These are phyloP conservation scores for Macrosiphum euphorbiae DNA, from an alignment of 2,888 invertebrate species.

Conservation along the genomic window DNA sequence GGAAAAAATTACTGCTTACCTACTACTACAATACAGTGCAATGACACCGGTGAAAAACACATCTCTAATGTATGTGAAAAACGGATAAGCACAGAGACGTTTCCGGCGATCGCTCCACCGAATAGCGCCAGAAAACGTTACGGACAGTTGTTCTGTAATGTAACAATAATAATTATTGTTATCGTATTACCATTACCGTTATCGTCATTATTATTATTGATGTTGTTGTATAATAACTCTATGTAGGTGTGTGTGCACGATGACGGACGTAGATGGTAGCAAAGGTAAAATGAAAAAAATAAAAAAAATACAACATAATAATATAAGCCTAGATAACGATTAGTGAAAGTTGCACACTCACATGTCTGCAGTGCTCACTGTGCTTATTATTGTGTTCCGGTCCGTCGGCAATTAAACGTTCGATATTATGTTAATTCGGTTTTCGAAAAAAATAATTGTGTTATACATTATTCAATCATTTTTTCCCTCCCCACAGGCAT, in stretches of 20 bases:
- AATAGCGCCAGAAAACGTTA: constrained; percentile 16
- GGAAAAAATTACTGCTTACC: not conserved
- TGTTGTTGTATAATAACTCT: constrained; percentile 33
- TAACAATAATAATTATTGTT: constrained; percentile 5
- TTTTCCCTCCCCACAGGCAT: not conserved
- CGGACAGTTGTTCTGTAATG: constrained; percentile 58
- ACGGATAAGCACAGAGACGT: not conserved
- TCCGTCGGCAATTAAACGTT: constrained; percentile 18
- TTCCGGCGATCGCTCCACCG: not conserved
- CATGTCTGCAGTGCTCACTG: not conserved
- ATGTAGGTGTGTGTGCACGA: not conserved
- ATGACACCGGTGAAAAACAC: not conserved
- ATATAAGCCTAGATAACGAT: constrained; percentile 55
- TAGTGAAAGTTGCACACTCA: constrained; percentile 55
- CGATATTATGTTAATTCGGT: constrained; percentile 3
- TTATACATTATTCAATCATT: not conserved
- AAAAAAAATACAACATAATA: not conserved
- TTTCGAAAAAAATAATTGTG: constrained; percentile 35
- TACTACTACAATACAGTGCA: not conserved
- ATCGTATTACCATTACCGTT: constrained; percentile 12
- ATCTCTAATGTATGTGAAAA: not conserved
- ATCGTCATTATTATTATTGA: not conserved
- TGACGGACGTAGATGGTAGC: constrained; percentile 33
- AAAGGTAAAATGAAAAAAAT: not conserved
- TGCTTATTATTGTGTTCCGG: constrained; percentile 43